Conservation (phyloP, 2,797 vertebrate species). For the Nannoperca obscura region DNA sequence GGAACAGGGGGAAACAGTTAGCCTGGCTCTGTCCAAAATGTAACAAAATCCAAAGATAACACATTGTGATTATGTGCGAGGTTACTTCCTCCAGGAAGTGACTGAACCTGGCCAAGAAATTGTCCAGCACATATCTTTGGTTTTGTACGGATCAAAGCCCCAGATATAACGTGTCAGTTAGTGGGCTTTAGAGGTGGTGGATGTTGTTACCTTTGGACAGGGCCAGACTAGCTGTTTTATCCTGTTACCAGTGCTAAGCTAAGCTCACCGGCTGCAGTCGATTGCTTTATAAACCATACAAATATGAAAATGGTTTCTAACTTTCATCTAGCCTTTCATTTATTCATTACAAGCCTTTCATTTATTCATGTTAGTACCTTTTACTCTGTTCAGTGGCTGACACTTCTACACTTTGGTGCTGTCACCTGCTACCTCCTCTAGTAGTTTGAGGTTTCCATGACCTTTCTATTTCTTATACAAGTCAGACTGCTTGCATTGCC, state of each 20-base stretch:
- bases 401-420: not conserved
- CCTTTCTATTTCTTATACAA: not conserved
- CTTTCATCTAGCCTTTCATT: no score
- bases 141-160: no score
- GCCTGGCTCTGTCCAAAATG: not conserved
- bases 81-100: not conserved
- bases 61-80: not conserved
- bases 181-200: no score
- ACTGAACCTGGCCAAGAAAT: not conserved
- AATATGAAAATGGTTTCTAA: no score
- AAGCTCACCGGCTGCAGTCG: not conserved
- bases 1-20: no score
- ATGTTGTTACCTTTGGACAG: no score
- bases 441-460: not conserved
- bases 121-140: no score
- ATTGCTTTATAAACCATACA: no score
- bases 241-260: not conserved
- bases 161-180: no score
- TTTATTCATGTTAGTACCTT: not conserved
- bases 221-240: not conserved
- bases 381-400: not conserved
- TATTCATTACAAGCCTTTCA: conserved; percentile 12
- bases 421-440: not conserved
- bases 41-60: not conserved
- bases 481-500: not conserved